phyloP scores from a whole-genome alignment of 2,797 vertebrate species.

The Labeo calbasu region DNA sequence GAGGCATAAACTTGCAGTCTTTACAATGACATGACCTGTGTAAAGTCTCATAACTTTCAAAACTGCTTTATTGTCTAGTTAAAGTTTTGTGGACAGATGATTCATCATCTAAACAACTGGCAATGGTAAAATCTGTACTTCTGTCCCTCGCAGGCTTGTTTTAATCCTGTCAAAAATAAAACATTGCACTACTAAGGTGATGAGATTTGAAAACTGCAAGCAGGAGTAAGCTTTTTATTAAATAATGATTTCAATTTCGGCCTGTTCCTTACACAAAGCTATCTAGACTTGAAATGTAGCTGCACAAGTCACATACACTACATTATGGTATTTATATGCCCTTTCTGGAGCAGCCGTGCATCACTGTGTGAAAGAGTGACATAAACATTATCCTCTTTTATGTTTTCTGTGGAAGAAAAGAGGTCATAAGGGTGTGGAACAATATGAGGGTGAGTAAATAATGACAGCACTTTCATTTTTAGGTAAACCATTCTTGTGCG shows the following conservation, averaged over 20 bases:
- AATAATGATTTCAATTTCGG: neutral
- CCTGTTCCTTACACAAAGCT: neutral
- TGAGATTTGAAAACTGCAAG: neutral
- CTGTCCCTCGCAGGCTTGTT: neutral
- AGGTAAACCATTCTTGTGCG: neutral
- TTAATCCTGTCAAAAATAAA: neutral
- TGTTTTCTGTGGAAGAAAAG: neutral
- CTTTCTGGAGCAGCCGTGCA: neutral
- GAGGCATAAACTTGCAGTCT: neutral
- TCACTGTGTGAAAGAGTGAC: neutral
- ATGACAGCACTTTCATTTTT: neutral
- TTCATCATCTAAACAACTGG: neutral
- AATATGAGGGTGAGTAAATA: neutral
- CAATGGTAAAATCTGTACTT: neutral
- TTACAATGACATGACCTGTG: neutral
- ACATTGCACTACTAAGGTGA: neutral
- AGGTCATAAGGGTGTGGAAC: neutral
- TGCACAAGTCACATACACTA: neutral
- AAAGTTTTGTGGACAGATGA: neutral
- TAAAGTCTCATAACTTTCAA: neutral
- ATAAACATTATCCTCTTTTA: neutral
- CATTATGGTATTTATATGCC: neutral
- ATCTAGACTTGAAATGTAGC: neutral
- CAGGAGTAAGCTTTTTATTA: neutral
- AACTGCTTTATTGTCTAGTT: neutral